Base-by-base conservation (phyloP, 2,888 invertebrate species). In the Macrostomum cliftonense region DNA sequence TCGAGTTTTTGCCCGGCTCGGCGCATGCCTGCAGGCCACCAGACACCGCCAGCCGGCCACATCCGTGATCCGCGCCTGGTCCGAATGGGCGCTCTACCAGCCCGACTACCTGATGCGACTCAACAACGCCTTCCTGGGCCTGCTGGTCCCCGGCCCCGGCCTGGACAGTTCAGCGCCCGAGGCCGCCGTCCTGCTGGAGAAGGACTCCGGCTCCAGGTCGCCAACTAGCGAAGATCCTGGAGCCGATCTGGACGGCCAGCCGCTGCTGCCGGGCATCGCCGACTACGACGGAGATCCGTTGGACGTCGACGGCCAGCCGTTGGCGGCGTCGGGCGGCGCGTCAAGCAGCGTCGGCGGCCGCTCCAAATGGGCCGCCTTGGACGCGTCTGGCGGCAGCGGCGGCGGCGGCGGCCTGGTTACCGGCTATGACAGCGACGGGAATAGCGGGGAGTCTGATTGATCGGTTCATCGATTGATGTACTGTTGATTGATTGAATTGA, bases 61-160 rank as follows among this genome's bases (percentile, higher is more conserved):
- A 4, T 28, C 28, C 5, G 28, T 28, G 28, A 28, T 95, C 66
- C 79, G 85, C 62, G 87, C 91, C 1, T 95, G 97, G 93, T 91
- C 93, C 68, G 95, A 97, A 66, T 88, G 88, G 81, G 81, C 85
- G 14, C 80, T 97, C 53, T 97, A 95, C 73, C 84, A 93, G 0
- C 82, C 83, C 51, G 89, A 93, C 56, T 84, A 83, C 70, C 75
- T 99, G 53, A 78, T 82, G 54, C 81, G 79, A 63, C 72, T 91
- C 52, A 86, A 89, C 67, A 84, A 87, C 63, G 77, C 83, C 12
- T 95, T 99, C 70, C 74, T 91, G 2, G 97, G 97, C 38, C 13
- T 47, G 21, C 14, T n/a, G n/a, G 13, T 28, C 5, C 28, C 28
- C 28, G 28, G 9, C 28, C 28, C n/a, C n/a, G n/a, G n/a, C n/a